Conservation (phyloP, 2,888 invertebrate genomes). For the Autographa gamma region DNA sequence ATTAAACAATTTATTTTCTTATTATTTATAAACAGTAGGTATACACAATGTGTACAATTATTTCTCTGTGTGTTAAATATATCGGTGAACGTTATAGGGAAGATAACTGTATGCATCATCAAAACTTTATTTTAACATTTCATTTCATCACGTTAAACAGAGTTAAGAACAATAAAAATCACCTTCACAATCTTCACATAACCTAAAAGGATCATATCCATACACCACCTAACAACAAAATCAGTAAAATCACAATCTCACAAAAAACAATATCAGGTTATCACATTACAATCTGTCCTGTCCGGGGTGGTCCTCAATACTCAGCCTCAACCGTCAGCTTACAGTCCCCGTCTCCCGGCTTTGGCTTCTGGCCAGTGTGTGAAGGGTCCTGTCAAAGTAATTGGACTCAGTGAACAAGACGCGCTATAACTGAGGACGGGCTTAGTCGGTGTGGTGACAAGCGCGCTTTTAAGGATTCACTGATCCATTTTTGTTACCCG, state of each 20-base stretch:
- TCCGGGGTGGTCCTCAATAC: slow-evolving; percentile 23
- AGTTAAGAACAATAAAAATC: no score
- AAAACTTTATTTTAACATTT: no score
- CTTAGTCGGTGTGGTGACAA: slow-evolving; percentile 21
- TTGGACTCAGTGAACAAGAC: slow-evolving; percentile 14
- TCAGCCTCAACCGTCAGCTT: slow-evolving; percentile 33
- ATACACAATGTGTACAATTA: no score
- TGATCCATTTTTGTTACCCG: neutral
- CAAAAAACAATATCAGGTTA: slow-evolving; percentile 20
- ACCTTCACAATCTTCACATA: neutral
- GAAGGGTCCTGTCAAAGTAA: slow-evolving; percentile 44
- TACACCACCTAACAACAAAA: neutral
- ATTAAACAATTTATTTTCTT: no score
- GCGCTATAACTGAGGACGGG: slow-evolving; percentile 10
- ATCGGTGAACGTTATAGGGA: no score
- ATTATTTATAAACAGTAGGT: no score
- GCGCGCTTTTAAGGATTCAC: neutral
- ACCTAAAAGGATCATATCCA: no score
- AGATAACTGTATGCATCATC: no score
- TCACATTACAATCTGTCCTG: slow-evolving; percentile 42
- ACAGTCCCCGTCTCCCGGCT: slow-evolving; percentile 12
- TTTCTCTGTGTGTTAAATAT: no score
- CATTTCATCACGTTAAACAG: no score
- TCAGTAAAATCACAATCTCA: slow-evolving; percentile 3
- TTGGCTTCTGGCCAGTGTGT: slow-evolving; percentile 43